phyloP scores from a whole-genome alignment of 2,888 invertebrate species.

The Drosophila acutilabella region DNA sequence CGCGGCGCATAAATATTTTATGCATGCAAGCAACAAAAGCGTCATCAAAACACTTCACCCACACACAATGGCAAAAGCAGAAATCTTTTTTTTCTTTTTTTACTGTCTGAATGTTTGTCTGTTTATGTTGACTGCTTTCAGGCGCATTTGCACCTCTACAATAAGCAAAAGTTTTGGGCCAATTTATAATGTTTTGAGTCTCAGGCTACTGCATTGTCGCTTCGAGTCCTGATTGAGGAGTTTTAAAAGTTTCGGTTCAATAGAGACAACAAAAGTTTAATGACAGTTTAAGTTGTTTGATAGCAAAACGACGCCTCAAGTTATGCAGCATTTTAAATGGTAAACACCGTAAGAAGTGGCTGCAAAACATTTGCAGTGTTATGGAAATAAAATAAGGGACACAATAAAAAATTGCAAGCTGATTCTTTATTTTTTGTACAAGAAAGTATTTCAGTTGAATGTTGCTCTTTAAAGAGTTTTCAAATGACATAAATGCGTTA shows the following conservation, averaged over 20 bases:
- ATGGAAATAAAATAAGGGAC: background rate
- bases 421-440: too few relatives aligned
- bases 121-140: slow-evolving; percentile 48
- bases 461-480: too few relatives aligned
- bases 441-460: background rate
- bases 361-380: slow-evolving; percentile 8
- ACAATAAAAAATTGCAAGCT: too few relatives aligned
- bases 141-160: slow-evolving; percentile 72
- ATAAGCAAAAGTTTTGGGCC: slow-evolving; percentile 65
- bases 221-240: slow-evolving; percentile 51
- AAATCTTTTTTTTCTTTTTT: slow-evolving; percentile 24
- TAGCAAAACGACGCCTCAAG: slow-evolving; percentile 49
- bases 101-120: slow-evolving; percentile 3
- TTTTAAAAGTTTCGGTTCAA: slow-evolving; percentile 60
- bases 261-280: slow-evolving; percentile 79
- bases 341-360: slow-evolving; percentile 30
- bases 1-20: slow-evolving; percentile 76
- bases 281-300: slow-evolving; percentile 83
- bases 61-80: slow-evolving; percentile 34
- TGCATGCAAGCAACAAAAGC: slow-evolving; percentile 75
- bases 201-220: slow-evolving; percentile 64
- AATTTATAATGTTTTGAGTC: slow-evolving; percentile 61
- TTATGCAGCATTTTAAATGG: slow-evolving; percentile 45
- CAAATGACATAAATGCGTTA: too few relatives aligned
- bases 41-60: slow-evolving; percentile 63